A percentile compares a stretch with the other conserved stretches of the same genome.
Conservation (phyloP, 2,113 vertebrate species). For the human region GRCh38 chr12:119804501-119805000, state of each 20-base stretch:
- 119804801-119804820: slow-evolving; percentile 38
- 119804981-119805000: not conserved
- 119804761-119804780: not conserved
- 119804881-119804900: slow-evolving; percentile 43
- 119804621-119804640: slow-evolving; percentile 48
- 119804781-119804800: slow-evolving; percentile 19
- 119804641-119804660: slow-evolving; percentile 29
- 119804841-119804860: not conserved
- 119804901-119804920: slow-evolving; percentile 38
- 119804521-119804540: slow-evolving; percentile 85
- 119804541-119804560: slow-evolving; percentile 80
- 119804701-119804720: not conserved
- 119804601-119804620: not conserved
- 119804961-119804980: slow-evolving; percentile 45
- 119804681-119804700: slow-evolving; percentile 9
- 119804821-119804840: not conserved
- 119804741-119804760: not conserved
- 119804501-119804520: slow-evolving; percentile 79
- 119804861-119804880: slow-evolving; percentile 33
- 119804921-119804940: slow-evolving; percentile 23
- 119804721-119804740: not conserved
- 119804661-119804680: slow-evolving; percentile 51
- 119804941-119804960: slow-evolving; percentile 41
- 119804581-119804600: slow-evolving; percentile 78
- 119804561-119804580: slow-evolving; percentile 61